A percentile compares a stretch with the other conserved stretches of the same genome.
Evolutionary conservation across 2,113 vertebrate genomes (phyloP).

Genomic region (Gambusia holbrooki): DNA sequence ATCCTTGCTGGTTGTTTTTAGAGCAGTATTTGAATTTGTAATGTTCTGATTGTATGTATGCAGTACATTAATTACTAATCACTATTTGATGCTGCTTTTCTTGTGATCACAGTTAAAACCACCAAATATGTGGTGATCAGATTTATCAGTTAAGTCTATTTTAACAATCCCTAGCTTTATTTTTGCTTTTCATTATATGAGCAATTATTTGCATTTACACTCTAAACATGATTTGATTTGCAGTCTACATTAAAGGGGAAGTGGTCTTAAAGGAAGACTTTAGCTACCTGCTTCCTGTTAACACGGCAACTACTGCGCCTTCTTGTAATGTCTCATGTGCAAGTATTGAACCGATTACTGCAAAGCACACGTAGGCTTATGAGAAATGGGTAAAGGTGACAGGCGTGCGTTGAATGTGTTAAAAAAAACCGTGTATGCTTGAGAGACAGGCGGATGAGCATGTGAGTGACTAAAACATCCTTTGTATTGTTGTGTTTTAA

Average conservation of each 20-base stretch:
- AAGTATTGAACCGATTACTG: constrained; percentile 1
- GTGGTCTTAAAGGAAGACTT: constrained; percentile 2
- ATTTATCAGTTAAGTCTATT: too few species aligned
- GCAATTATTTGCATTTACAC: not conserved
- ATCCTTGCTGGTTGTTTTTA: not conserved
- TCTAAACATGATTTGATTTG: not conserved
- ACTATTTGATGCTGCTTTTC: too few species aligned
- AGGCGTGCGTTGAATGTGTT: not conserved
- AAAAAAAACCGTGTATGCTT: not conserved
- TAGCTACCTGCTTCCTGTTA: constrained; percentile 55
- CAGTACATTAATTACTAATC: too few species aligned
- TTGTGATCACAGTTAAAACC: too few species aligned
- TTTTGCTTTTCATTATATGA: not conserved
- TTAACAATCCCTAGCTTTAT: too few species aligned
- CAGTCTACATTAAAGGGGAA: constrained; percentile 21
- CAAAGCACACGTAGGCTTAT: constrained; percentile 5
- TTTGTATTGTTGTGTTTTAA: constrained; percentile 9
- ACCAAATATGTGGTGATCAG: too few species aligned
- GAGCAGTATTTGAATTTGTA: not conserved
- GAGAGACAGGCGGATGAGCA: not conserved
- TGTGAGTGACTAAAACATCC: not conserved
- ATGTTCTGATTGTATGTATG: not conserved
- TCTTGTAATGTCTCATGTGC: not conserved
- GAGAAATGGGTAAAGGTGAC: constrained; percentile 37
- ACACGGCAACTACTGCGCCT: not conserved